phyloP scores from a whole-genome alignment of 2,797 vertebrate genomes.

The Lithobates pipiens region DNA sequence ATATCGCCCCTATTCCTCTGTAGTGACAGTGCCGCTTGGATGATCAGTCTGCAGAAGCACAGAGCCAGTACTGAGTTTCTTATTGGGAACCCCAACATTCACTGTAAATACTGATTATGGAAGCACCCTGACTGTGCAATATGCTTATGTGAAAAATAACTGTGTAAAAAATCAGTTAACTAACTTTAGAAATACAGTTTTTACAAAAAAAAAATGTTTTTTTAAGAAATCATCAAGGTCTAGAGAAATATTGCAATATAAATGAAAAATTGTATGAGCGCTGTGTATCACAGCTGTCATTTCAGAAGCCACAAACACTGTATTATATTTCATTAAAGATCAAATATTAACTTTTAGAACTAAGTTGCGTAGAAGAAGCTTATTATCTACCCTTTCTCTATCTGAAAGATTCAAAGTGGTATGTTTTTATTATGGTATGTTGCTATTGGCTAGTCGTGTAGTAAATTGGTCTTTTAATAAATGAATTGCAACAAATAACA shows the following conservation, averaged over 20 bases:
- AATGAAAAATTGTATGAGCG: neutral
- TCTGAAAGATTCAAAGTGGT: neutral
- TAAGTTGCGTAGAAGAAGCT: neutral
- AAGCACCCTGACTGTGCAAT: too few relatives aligned
- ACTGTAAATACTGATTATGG: too few relatives aligned
- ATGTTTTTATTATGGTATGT: neutral
- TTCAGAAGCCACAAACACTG: neutral
- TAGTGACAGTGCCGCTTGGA: too few relatives aligned
- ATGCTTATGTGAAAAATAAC: too few relatives aligned
- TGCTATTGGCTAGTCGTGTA: neutral
- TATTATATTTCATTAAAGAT: neutral
- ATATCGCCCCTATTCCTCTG: too few relatives aligned
- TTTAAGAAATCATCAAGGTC: neutral
- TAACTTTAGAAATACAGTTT: too few relatives aligned
- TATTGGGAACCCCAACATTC: too few relatives aligned
- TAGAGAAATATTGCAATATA: neutral
- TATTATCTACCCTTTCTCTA: neutral
- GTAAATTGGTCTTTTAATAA: constrained; percentile 1
- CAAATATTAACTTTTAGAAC: neutral
- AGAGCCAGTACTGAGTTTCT: too few relatives aligned
- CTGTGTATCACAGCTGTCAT: neutral
- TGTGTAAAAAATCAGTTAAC: too few relatives aligned
- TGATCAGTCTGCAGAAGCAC: too few relatives aligned
- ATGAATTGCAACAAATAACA: constrained; percentile 1
- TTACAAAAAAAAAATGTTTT: too few relatives aligned